These are phyloP conservation scores for Oscarella lobularis DNA, from an alignment of 37 sponge, comb jelly and placozoan genomes.

Conservation along the genomic window DNA sequence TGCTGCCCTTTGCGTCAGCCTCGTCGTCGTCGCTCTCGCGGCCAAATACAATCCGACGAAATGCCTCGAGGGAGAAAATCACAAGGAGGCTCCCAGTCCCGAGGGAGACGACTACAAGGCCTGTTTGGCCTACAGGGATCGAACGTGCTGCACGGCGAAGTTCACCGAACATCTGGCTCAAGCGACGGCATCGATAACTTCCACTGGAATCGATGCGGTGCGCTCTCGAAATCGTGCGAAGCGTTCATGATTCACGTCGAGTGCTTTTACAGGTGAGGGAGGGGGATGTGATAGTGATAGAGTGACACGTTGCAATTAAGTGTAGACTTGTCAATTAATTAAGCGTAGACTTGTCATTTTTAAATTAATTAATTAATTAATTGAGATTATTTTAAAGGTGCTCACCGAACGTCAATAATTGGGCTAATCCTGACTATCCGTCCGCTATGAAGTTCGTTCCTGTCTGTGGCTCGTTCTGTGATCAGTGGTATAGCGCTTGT, in stretches of 20 bases:
- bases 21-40: too few relatives aligned
- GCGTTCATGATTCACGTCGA: conserved; percentile 29
- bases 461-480: conserved; percentile 44
- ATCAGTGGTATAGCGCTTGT: conserved; percentile 52
- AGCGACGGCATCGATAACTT: conserved; percentile 42
- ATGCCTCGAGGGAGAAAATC: neutral
- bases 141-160: conserved; percentile 59
- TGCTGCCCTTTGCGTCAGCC: too few relatives aligned
- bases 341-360: too few relatives aligned
- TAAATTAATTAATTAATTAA: too few relatives aligned
- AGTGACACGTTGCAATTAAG: too few relatives aligned
- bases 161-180: conserved; percentile 42
- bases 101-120: neutral
- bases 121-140: conserved; percentile 17
- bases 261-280: conserved; percentile 37
- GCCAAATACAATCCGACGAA: too few relatives aligned
- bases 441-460: conserved; percentile 37
- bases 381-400: conserved; percentile 44
- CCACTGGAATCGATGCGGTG: conserved; percentile 45
- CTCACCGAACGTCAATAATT: conserved; percentile 47
- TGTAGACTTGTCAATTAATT: too few relatives aligned
- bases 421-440: conserved; percentile 15
- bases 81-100: neutral
- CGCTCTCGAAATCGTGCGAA: conserved; percentile 26
- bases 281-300: neutral